A percentile compares a stretch with the other conserved stretches of the same genome.
phyloP scores from a whole-genome alignment of 2,113 vertebrate genomes.

The Euleptes europaea region DNA sequence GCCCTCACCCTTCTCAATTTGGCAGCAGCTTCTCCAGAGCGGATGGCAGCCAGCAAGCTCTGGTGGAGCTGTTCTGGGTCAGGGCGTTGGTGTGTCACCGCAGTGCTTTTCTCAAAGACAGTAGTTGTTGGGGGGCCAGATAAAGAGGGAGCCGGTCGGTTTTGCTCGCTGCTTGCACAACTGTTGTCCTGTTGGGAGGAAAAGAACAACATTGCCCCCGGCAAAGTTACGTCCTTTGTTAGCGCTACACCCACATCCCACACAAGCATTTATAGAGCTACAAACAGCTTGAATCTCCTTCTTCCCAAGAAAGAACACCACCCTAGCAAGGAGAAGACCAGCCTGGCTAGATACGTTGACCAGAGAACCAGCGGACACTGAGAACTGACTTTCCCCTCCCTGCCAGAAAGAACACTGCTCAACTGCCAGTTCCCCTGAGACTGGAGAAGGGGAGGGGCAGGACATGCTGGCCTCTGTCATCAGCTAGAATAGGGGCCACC shows the following conservation, averaged over 20 bases:
- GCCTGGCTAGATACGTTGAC: too few relatives aligned
- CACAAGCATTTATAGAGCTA: neutral
- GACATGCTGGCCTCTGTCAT: too few relatives aligned
- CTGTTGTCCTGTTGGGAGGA: slow-evolving; percentile 71
- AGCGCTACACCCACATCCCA: neutral
- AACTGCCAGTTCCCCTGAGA: too few relatives aligned
- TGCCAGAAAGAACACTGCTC: too few relatives aligned
- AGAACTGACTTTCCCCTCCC: too few relatives aligned
- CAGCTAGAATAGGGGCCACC: too few relatives aligned
- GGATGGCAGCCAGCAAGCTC: slow-evolving; percentile 80
- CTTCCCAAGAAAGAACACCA: too few relatives aligned
- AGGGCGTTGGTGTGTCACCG: slow-evolving; percentile 63
- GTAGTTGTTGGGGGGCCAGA: slow-evolving; percentile 57
- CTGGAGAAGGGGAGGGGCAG: too few relatives aligned
- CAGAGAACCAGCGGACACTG: too few relatives aligned
- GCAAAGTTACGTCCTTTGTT: slow-evolving; percentile 20
- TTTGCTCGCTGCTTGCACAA: slow-evolving; percentile 59
- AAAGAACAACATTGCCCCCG: slow-evolving; percentile 28
- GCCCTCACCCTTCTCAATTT: slow-evolving; percentile 80
- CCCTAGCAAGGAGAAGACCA: too few relatives aligned
- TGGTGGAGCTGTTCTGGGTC: slow-evolving; percentile 81
- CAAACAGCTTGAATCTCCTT: too few relatives aligned
- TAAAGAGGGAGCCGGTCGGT: slow-evolving; percentile 56
- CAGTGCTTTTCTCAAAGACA: slow-evolving; percentile 61
- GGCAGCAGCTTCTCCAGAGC: slow-evolving; percentile 82